Evolutionary conservation across 1,140 invertebrate genomes (phyloP).

Genomic region (Pogonomyrmex barbatus): DNA sequence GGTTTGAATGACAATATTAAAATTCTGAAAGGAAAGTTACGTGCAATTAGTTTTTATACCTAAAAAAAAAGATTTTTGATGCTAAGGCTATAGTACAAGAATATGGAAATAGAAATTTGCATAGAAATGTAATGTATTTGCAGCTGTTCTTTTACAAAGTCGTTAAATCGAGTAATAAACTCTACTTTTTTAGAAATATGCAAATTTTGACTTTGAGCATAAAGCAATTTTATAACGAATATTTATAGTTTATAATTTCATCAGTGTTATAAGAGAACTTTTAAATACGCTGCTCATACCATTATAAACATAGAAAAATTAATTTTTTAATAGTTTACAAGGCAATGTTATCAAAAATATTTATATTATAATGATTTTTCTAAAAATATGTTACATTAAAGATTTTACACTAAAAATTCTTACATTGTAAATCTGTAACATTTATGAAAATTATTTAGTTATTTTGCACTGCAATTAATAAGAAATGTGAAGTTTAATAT

Average conservation of each 20-base stretch:
- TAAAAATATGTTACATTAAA: no score
- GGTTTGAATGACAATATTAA: neutral
- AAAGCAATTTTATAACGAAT: neutral
- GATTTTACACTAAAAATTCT: neutral
- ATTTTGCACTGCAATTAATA: neutral
- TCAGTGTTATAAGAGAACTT: neutral
- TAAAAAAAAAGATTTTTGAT: neutral
- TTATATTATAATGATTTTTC: neutral
- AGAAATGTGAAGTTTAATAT: neutral
- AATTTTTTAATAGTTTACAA: neutral
- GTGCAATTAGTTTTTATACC: neutral
- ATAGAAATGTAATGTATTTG: conserved; percentile 29
- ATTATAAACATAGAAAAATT: neutral
- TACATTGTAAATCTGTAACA: neutral
- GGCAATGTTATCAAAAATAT: neutral
- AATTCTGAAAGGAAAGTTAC: neutral
- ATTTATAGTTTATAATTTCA: conserved; percentile 16
- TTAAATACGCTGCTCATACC: neutral
- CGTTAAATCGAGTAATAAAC: neutral
- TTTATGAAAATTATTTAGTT: neutral
- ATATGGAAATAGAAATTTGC: conserved; percentile 16
- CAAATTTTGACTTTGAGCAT: conserved; percentile 1
- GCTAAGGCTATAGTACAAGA: neutral
- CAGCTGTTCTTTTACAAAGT: neutral
- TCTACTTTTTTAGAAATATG: conserved; percentile 31